Conservation (phyloP, 2,113 vertebrate species). For the Hassar affinis region DNA sequence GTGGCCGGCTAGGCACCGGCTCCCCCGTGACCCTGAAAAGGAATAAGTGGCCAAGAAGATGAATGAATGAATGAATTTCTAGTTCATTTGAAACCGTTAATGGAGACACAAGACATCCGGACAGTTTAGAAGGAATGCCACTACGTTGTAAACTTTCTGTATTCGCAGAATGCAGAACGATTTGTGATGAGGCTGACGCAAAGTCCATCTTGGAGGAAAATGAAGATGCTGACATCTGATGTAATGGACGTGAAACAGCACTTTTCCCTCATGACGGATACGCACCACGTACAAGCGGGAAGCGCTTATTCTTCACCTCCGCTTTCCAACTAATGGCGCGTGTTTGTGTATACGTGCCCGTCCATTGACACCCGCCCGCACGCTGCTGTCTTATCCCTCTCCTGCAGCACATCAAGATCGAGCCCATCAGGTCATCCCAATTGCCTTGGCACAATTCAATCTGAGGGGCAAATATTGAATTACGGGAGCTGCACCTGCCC, state of each 20-base stretch:
- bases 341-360: neutral
- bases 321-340: too few relatives aligned
- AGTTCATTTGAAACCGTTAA: neutral
- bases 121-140: neutral
- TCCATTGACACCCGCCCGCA: neutral
- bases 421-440: conserved; percentile 32
- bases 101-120: neutral
- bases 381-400: neutral
- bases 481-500: conserved; percentile 44
- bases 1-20: too few relatives aligned
- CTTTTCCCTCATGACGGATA: neutral
- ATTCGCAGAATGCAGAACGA: neutral
- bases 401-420: neutral
- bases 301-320: neutral
- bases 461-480: conserved; percentile 53
- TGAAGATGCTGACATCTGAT: neutral
- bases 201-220: neutral
- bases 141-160: too few relatives aligned
- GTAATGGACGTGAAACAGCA: neutral
- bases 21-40: too few relatives aligned
- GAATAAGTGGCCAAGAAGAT: too few relatives aligned
- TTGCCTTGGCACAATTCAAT: conserved; percentile 48
- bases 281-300: neutral
- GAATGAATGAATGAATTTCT: too few relatives aligned
- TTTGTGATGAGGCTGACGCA: neutral